These are phyloP conservation scores for Muntiacus muntjak DNA, from an alignment of 2,113 vertebrate genomes.

Conservation along the genomic window DNA sequence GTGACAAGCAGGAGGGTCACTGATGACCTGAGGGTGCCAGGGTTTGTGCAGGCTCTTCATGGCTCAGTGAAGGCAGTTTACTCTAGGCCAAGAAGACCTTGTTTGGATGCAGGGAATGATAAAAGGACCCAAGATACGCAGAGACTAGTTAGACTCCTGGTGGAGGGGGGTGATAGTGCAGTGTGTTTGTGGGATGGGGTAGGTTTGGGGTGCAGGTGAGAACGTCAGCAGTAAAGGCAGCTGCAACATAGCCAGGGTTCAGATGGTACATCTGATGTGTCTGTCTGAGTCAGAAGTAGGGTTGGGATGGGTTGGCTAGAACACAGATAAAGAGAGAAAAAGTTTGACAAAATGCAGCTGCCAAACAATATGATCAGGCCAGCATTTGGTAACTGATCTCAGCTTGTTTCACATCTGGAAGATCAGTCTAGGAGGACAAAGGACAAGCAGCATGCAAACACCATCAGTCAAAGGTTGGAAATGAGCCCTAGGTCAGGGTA, in stretches of 20 bases:
- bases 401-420: not conserved
- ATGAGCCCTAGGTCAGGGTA: not conserved
- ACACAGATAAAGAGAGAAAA: not conserved
- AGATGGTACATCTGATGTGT: not conserved
- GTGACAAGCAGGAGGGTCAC: not conserved
- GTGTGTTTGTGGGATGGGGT: not conserved
- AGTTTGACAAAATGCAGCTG: not conserved
- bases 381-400: not conserved
- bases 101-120: not conserved
- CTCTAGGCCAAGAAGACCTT: not conserved
- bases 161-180: too few species aligned
- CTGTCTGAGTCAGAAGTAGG: not conserved
- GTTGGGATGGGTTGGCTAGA: not conserved
- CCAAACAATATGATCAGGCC: not conserved
- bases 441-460: not conserved
- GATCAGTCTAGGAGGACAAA: not conserved
- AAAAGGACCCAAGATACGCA: not conserved
- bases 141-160: not conserved
- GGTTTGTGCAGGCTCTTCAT: not conserved
- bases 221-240: not conserved
- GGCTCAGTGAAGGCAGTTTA: not conserved
- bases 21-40: not conserved
- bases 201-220: not conserved
- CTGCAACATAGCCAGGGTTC: not conserved
- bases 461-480: not conserved